Base-by-base conservation (phyloP, 2,113 vertebrate species). In the Tachysurus fulvidraco region DNA sequence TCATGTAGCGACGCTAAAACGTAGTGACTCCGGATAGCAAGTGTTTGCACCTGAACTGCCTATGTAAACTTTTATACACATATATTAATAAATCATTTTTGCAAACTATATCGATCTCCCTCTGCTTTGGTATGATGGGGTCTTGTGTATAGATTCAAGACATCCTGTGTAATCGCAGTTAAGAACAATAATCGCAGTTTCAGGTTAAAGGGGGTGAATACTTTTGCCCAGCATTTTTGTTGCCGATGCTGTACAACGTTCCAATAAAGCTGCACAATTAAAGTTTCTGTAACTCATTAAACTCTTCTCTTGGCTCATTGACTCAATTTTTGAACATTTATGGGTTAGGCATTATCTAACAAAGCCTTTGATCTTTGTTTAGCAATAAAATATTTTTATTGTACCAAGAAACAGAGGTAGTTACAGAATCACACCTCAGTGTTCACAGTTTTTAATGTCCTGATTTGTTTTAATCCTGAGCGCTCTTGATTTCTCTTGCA, bases 401-500 rank as follows among this genome's bases (percentile, higher is more conserved):
- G 59, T 23, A 55, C 23, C 41, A 81, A 83, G 25, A 62, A 84
- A 74, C 54, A 25, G 36, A 67, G 19, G 52, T 25, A 79, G 17
- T 5, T 83, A 44, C 36, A 46, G 55, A 54, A 54, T 85, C 54
- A 36, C 74, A 9, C 41, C 17, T 79, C n/a, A 80, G 28, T 52
- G 57, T 83, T 73, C 8, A 36, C 25, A 10, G 25, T 74, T 57
- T 9, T 83, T 46, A 23, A 41, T 30, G 17, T 62, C 23, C 36
- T 73, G 69, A 76, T 73, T 36, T 0, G 0, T 71, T 71, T 41
- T 71, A 21, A 71, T 9, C 5, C 2, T 44, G 14, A 30, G 30
- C 14, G 14, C 25, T 71, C 73, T 80, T 83, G 1, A 30, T 79
- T 17, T 85, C 89, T 91, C 41, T 94, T 93, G 87, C 92, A 99